A percentile compares a stretch with the other conserved stretches of the same genome.
Conservation (phyloP, 2,797 vertebrate species). For the Aeoliscus strigatus region DNA sequence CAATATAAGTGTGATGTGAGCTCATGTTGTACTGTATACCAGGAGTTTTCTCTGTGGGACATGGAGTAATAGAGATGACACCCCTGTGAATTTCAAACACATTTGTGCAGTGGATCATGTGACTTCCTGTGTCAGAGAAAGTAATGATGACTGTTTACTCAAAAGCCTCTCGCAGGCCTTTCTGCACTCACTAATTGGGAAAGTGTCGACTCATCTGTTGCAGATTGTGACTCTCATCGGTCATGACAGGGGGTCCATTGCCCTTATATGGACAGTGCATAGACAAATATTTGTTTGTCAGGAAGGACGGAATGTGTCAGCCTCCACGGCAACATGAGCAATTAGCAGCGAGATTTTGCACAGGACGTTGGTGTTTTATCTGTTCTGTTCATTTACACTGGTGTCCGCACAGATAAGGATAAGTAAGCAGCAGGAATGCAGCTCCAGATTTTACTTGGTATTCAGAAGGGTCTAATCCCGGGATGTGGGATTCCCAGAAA, state of each 20-base stretch:
- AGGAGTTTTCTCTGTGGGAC: too few relatives aligned
- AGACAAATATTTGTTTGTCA: constrained; percentile 65
- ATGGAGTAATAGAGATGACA: too few relatives aligned
- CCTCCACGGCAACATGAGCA: constrained; percentile 39
- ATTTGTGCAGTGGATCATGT: too few relatives aligned
- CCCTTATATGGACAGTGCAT: constrained; percentile 42
- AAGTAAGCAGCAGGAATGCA: too few relatives aligned
- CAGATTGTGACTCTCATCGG: constrained; percentile 14
- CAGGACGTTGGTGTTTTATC: constrained; percentile 37
- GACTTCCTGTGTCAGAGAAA: constrained; percentile 64
- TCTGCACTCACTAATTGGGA: constrained; percentile 47
- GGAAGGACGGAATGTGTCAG: constrained; percentile 32
- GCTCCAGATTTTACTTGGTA: too few relatives aligned
- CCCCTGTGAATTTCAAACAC: constrained; percentile 9
- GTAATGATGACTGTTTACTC: constrained; percentile 60
- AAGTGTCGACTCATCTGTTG: constrained; percentile 19
- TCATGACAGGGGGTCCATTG: constrained; percentile 47
- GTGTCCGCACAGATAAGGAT: constrained; percentile 38
- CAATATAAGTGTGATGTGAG: too few relatives aligned
- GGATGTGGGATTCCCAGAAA: too few relatives aligned
- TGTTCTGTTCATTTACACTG: constrained; percentile 54
- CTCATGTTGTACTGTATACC: too few relatives aligned
- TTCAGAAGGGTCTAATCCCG: too few relatives aligned
- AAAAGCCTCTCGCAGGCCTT: constrained; percentile 40
- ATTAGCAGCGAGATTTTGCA: constrained; percentile 30